phyloP scores from a whole-genome alignment of 92 coral and sea anemone species.

The Palythoa caribaeorum region DNA sequence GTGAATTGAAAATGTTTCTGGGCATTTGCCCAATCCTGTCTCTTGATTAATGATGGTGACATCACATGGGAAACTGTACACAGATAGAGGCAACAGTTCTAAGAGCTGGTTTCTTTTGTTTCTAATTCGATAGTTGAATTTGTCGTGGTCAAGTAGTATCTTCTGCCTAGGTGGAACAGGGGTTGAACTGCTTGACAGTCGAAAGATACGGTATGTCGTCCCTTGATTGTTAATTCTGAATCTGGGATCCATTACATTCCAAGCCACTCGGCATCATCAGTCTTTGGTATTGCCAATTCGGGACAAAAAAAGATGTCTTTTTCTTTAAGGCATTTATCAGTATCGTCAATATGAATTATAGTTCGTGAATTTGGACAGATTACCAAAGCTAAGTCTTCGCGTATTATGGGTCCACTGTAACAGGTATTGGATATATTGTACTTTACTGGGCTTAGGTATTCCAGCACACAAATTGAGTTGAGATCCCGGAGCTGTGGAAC shows the following conservation, averaged over 20 bases:
- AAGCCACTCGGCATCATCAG: slow-evolving; percentile 24
- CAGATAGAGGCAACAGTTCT: not conserved
- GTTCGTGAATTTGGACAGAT: slow-evolving; percentile 36
- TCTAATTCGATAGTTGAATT: slow-evolving; percentile 8
- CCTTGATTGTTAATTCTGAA: not conserved
- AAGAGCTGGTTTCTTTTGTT: not conserved
- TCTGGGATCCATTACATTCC: slow-evolving; percentile 37
- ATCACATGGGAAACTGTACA: slow-evolving; percentile 25
- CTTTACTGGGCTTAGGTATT: slow-evolving; percentile 17
- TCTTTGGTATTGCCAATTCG: slow-evolving; percentile 4
- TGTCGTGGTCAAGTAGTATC: not conserved
- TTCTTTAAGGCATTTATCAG: slow-evolving; percentile 20
- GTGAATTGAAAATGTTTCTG: not conserved
- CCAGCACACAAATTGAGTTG: not conserved
- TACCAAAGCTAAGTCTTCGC: slow-evolving; percentile 14
- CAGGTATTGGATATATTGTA: slow-evolving; percentile 18
- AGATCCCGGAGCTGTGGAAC: not conserved
- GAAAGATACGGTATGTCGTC: not conserved
- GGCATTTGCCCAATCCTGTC: slow-evolving; percentile 43
- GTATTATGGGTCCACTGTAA: slow-evolving; percentile 13
- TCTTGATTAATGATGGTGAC: not conserved
- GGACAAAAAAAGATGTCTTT: slow-evolving; percentile 49
- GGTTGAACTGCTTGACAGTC: not conserved
- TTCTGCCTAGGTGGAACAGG: not conserved
- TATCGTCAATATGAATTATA: slow-evolving; percentile 21